Conservation (phyloP, 2,888 invertebrate species). For the Dromius quadrimaculatus region DNA sequence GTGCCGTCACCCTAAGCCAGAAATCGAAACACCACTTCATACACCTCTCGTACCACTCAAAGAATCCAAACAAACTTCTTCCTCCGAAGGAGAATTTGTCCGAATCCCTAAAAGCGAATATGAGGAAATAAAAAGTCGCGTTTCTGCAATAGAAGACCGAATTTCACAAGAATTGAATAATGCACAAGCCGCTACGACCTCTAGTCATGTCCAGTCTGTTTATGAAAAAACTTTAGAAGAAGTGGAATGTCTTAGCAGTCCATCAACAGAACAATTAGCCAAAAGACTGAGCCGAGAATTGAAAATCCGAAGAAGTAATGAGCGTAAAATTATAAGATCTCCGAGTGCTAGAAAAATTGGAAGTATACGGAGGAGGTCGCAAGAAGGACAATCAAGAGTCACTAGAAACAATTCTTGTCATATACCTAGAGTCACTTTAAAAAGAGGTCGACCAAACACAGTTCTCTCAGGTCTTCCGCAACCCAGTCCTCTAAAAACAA, state of each 20-base stretch:
- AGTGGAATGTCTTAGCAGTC: slow-evolving; percentile 73
- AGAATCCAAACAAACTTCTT: slow-evolving; percentile 9
- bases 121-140: slow-evolving; percentile 81
- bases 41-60: background rate
- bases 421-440: slow-evolving; percentile 69
- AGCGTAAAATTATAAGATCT: slow-evolving; percentile 79
- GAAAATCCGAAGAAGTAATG: slow-evolving; percentile 78
- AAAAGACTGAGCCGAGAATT: slow-evolving; percentile 78
- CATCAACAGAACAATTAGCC: slow-evolving; percentile 78
- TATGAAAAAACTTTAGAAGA: slow-evolving; percentile 81
- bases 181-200: slow-evolving; percentile 59
- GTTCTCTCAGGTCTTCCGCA: slow-evolving; percentile 64
- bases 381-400: slow-evolving; percentile 68
- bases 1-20: slow-evolving; percentile 66
- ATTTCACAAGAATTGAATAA: slow-evolving; percentile 76
- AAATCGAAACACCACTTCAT: slow-evolving; percentile 20
- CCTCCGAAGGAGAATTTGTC: slow-evolving; percentile 71
- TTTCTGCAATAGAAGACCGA: slow-evolving; percentile 78
- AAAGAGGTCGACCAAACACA: slow-evolving; percentile 69
- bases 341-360: slow-evolving; percentile 88
- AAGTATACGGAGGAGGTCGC: slow-evolving; percentile 77
- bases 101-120: slow-evolving; percentile 81
- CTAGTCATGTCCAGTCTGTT: slow-evolving; percentile 74
- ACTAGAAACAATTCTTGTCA: slow-evolving; percentile 78
- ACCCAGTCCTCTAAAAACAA: slow-evolving; percentile 52